phyloP scores from a whole-genome alignment of 2,888 invertebrate species.

The Athalia rosae region DNA sequence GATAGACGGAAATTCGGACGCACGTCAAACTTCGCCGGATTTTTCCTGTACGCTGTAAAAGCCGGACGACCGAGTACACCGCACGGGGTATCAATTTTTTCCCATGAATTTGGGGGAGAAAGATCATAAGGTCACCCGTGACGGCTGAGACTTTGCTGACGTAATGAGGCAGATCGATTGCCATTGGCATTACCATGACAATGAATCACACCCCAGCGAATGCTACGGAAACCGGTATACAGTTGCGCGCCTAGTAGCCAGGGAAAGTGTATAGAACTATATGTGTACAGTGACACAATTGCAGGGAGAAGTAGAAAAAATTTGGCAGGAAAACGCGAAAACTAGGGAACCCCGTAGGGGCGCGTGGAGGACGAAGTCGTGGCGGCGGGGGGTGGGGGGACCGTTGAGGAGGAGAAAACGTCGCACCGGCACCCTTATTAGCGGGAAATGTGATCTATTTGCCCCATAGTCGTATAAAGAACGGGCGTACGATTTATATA shows the following conservation, averaged over 20 bases:
- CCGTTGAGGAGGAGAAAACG: conserved; percentile 50
- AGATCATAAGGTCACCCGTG: conserved; percentile 41
- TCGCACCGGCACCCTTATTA: conserved; percentile 71
- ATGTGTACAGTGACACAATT: conserved; percentile 42
- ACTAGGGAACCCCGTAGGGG: conserved; percentile 35
- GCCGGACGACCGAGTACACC: no score
- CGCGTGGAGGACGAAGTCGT: conserved; percentile 19
- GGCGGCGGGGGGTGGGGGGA: conserved; percentile 46
- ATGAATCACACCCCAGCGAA: conserved; percentile 54
- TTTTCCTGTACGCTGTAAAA: no score
- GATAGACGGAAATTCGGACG: no score
- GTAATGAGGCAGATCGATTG: conserved; percentile 72
- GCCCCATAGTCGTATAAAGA: conserved; percentile 71
- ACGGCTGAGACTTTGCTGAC: conserved; percentile 56
- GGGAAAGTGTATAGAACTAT: conserved; percentile 45
- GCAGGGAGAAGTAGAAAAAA: conserved; percentile 23
- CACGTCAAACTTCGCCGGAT: no score
- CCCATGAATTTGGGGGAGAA: conserved; percentile 41
- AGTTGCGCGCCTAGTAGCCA: conserved; percentile 38
- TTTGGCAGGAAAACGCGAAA: conserved; percentile 39
- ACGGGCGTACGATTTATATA: conserved; percentile 65
- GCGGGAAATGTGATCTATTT: conserved; percentile 73
- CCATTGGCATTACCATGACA: conserved; percentile 69
- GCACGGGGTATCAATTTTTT: conserved; percentile 27
- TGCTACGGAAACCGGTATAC: conserved; percentile 11